Percentiles rank a stretch among this genome's conserved stretches.
Conservation (phyloP, 1,140 invertebrate genomes). For the Dendroctonus valens region DNA sequence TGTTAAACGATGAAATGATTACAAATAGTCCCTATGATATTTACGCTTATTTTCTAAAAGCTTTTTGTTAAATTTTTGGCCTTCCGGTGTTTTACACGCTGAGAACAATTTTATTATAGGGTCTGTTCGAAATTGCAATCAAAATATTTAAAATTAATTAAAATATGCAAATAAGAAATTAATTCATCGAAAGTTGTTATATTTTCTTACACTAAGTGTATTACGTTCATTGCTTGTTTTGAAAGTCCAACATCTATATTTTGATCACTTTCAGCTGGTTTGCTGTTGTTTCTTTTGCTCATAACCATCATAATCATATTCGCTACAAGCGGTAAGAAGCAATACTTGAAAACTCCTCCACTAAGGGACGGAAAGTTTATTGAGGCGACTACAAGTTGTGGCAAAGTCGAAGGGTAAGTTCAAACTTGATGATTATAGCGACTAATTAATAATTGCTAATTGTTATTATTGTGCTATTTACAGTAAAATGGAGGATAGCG, state of each 20-base stretch:
- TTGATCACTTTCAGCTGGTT: conserved; percentile 39
- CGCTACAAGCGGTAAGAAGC: conserved; percentile 55
- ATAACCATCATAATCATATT: conserved; percentile 65
- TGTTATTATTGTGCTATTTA: conserved; percentile 1
- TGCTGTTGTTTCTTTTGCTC: conserved; percentile 63
- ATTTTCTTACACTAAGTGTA: no score
- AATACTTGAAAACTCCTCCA: conserved; percentile 49
- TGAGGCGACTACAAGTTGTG: conserved; percentile 73
- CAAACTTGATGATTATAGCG: neutral
- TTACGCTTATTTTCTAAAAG: no score
- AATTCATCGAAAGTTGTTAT: no score
- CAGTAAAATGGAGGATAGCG: conserved; percentile 70
- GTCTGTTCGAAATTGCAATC: no score
- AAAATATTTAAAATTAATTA: no score
- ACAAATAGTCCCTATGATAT: no score
- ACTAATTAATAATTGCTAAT: neutral
- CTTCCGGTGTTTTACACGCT: no score
- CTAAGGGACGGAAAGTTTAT: conserved; percentile 69
- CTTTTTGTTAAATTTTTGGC: no score
- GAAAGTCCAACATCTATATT: neutral
- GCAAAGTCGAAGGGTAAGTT: conserved; percentile 70
- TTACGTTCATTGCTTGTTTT: neutral
- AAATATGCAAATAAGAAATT: no score
- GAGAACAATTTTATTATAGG: no score
- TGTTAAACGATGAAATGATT: no score